These are phyloP conservation scores for Amblyopsis hoosieri DNA, from an alignment of 2,797 vertebrate genomes.

Conservation along the genomic window DNA sequence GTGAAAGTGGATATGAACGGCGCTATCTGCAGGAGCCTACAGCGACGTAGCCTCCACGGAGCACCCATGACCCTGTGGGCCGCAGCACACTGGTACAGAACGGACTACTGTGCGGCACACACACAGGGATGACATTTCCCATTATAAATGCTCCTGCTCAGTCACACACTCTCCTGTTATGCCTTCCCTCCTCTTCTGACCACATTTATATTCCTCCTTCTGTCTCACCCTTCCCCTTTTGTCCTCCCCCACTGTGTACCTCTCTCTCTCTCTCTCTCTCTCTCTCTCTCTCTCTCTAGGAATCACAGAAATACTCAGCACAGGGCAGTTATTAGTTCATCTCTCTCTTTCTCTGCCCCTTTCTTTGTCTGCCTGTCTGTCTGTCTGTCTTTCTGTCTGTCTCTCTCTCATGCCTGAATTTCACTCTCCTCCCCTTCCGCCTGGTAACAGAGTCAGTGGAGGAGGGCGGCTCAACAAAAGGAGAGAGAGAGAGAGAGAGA, in stretches of 20 bases:
- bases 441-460: constrained; percentile 42
- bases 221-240: constrained; percentile 56
- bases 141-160: constrained; percentile 39
- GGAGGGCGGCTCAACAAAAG: constrained; percentile 28
- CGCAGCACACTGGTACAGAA: constrained; percentile 27
- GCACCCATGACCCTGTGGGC: constrained; percentile 24
- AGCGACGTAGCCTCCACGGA: constrained; percentile 1
- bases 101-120: constrained; percentile 17
- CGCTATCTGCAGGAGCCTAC: not conserved
- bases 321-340: constrained; percentile 32
- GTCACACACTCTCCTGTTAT: not conserved
- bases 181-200: constrained; percentile 54
- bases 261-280: constrained; percentile 49
- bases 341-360: constrained; percentile 19
- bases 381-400: constrained; percentile 28
- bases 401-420: constrained; percentile 20
- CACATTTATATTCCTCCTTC: constrained; percentile 64
- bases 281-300: constrained; percentile 34
- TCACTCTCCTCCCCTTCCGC: constrained; percentile 33
- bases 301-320: constrained; percentile 30
- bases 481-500: constrained; percentile 15
- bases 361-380: constrained; percentile 9
- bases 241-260: constrained; percentile 53
- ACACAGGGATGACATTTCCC: constrained; percentile 33
- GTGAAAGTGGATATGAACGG: constrained; percentile 20